phyloP scores from a whole-genome alignment of 2,888 invertebrate species.

The Drepana falcataria region DNA sequence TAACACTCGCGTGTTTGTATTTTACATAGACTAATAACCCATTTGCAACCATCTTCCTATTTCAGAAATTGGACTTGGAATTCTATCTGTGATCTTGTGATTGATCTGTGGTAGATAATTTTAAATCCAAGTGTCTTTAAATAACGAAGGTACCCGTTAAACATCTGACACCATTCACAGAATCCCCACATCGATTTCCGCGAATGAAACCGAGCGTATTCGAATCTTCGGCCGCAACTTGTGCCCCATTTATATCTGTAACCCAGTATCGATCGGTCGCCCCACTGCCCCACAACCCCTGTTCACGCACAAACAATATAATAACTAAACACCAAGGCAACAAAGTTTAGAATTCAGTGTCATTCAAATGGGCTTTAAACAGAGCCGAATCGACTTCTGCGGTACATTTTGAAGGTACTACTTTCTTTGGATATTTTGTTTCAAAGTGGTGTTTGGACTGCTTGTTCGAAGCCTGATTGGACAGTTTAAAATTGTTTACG shows the following conservation, averaged over 20 bases:
- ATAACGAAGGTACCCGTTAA: too few relatives aligned
- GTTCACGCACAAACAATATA: constrained; percentile 40
- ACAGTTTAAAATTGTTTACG: too few relatives aligned
- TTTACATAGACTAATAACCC: too few relatives aligned
- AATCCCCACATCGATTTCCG: too few relatives aligned
- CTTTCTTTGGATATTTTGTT: constrained; percentile 26
- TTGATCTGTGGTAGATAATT: too few relatives aligned
- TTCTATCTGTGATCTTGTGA: too few relatives aligned
- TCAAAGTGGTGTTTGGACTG: constrained; percentile 9
- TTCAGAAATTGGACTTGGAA: too few relatives aligned
- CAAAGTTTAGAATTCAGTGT: constrained; percentile 42
- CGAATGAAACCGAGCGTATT: constrained; percentile 61
- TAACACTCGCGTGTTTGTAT: too few relatives aligned
- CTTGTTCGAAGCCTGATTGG: neutral
- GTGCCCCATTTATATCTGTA: constrained; percentile 72
- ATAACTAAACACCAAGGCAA: constrained; percentile 32
- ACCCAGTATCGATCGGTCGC: constrained; percentile 68
- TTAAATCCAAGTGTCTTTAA: too few relatives aligned
- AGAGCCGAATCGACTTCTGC: constrained; percentile 42
- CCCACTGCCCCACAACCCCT: constrained; percentile 70
- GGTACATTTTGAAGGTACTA: constrained; percentile 31
- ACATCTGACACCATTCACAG: too few relatives aligned
- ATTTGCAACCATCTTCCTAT: too few relatives aligned
- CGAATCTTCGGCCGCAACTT: constrained; percentile 39
- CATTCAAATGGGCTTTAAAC: constrained; percentile 35